Percentiles rank a stretch among this genome's conserved stretches.
Conservation (phyloP, 2,888 invertebrate genomes). For the Drosophila demipolita region DNA sequence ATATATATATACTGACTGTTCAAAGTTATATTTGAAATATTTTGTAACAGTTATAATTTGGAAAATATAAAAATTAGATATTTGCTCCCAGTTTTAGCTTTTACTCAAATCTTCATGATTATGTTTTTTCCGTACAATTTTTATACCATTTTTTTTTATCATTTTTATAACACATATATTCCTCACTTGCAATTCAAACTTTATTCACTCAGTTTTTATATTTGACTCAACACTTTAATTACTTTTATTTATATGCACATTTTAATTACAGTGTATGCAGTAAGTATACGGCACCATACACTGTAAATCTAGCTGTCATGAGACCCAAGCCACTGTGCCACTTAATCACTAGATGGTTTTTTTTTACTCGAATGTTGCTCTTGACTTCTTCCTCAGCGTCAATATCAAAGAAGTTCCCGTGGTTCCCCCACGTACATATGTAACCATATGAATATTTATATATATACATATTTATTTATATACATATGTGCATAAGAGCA, state of each 20-base stretch:
- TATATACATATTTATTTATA: neutral
- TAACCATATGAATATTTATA: neutral
- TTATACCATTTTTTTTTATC: neutral
- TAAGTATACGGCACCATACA: constrained; percentile 61
- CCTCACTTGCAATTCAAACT: neutral
- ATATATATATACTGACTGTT: too few species aligned
- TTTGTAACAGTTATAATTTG: too few species aligned
- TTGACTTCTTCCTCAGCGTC: constrained; percentile 20
- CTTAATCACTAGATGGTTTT: constrained; percentile 52
- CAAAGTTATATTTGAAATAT: too few species aligned
- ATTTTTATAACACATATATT: neutral
- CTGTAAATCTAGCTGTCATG: constrained; percentile 79
- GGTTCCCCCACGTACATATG: constrained; percentile 18
- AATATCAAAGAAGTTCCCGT: constrained; percentile 54
- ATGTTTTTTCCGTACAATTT: neutral
- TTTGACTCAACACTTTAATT: neutral
- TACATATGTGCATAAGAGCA: neutral
- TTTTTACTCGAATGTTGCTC: constrained; percentile 12
- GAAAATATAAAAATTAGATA: too few species aligned
- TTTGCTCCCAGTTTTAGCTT: too few species aligned
- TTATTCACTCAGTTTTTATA: neutral
- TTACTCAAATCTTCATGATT: neutral
- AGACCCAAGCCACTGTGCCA: constrained; percentile 63
- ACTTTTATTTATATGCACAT: neutral
- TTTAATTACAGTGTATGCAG: constrained; percentile 37